phyloP scores from a whole-genome alignment of 2,797 vertebrate species.

The Aldrovandia affinis region DNA sequence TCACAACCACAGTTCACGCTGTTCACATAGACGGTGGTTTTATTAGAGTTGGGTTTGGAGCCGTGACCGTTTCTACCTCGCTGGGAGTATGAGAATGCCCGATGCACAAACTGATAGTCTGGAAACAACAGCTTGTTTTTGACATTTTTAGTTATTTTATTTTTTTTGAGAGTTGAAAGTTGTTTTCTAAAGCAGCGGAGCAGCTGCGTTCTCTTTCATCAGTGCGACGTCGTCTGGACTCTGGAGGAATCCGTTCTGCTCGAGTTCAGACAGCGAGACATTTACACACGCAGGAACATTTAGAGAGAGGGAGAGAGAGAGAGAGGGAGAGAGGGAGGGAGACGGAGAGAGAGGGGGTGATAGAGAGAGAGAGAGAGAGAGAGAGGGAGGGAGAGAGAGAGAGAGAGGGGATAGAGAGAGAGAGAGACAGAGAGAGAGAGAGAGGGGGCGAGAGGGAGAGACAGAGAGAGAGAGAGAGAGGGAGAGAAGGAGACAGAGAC shows the following conservation, averaged over 20 bases:
- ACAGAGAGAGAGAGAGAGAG: neutral
- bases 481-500: neutral
- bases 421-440: neutral
- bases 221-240: slow-evolving; percentile 18
- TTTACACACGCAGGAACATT: slow-evolving; percentile 1
- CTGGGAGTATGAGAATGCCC: neutral
- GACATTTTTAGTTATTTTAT: too few relatives aligned
- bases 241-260: neutral
- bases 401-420: neutral
- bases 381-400: neutral
- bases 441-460: neutral
- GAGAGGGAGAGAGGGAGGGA: neutral
- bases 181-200: neutral
- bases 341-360: neutral
- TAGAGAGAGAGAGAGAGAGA: neutral
- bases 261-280: neutral
- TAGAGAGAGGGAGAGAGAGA: neutral
- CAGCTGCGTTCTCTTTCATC: slow-evolving; percentile 30
- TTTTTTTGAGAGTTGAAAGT: too few relatives aligned
- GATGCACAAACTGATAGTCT: neutral
- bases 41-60: neutral
- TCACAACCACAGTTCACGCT: neutral
- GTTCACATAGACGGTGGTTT: neutral
- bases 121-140: slow-evolving; percentile 19
- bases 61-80: too few relatives aligned